Percentiles rank a stretch among this genome's conserved stretches.
Evolutionary conservation across 2,888 invertebrate genomes (phyloP).

Genomic region (Gortyna flavago): DNA sequence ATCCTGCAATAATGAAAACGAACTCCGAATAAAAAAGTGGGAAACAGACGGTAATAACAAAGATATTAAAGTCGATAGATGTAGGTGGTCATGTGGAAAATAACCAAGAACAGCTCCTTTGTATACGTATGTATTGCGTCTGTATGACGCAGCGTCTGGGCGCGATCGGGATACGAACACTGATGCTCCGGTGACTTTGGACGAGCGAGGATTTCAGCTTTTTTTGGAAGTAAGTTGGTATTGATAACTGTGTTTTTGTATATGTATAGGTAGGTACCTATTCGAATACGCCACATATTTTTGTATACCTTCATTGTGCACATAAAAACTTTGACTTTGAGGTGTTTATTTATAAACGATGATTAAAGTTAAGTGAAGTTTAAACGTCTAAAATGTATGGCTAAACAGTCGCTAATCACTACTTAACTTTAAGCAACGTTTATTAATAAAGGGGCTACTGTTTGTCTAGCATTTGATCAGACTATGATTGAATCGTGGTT

Average conservation of each 20-base stretch:
- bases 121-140: constrained; percentile 64
- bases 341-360: neutral
- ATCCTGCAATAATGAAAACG: constrained; percentile 30
- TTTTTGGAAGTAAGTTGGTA: neutral
- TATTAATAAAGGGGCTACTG: no score
- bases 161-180: constrained; percentile 71
- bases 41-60: constrained; percentile 62
- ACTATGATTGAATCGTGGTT: neutral
- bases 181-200: constrained; percentile 43
- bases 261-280: neutral
- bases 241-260: neutral
- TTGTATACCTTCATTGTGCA: neutral
- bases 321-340: neutral
- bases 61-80: constrained; percentile 65
- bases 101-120: constrained; percentile 71
- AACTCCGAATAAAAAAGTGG: constrained; percentile 42
- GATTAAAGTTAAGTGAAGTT: neutral
- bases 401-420: no score
- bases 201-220: constrained; percentile 3
- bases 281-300: neutral
- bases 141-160: constrained; percentile 82
- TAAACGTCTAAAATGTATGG: neutral
- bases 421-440: no score
- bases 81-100: constrained; percentile 77
- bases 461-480: neutral